phyloP scores from a whole-genome alignment of 2,888 invertebrate species.

The Trilocha varians region DNA sequence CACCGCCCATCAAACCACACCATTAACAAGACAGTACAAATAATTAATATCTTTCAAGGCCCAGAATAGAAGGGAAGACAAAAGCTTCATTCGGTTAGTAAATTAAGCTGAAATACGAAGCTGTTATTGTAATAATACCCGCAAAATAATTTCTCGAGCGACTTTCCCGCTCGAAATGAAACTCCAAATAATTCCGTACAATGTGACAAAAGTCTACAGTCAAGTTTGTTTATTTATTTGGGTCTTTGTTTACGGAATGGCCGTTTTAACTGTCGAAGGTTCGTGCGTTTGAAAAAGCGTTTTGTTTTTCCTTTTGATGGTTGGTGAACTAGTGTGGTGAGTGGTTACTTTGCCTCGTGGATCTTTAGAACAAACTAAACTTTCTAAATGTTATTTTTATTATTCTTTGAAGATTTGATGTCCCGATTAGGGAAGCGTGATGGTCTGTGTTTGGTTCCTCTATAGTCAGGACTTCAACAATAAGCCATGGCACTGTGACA shows the following conservation, averaged over 20 bases:
- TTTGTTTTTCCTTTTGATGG: too few species aligned
- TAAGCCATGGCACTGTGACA: too few species aligned
- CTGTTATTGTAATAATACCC: not conserved
- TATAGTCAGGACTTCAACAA: too few species aligned
- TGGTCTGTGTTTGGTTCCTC: too few species aligned
- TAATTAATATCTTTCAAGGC: not conserved
- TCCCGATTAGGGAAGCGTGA: too few species aligned
- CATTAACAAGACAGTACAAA: not conserved
- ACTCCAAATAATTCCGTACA: not conserved
- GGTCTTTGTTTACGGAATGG: not conserved
- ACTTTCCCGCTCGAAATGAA: not conserved
- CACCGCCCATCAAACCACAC: not conserved
- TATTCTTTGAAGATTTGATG: too few species aligned
- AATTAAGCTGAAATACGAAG: not conserved
- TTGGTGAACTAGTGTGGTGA: too few species aligned
- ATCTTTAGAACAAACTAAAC: too few species aligned
- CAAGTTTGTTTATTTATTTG: not conserved
- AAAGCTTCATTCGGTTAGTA: not conserved
- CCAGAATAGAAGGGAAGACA: not conserved
- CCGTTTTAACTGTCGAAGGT: too few species aligned
- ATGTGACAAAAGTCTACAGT: not conserved
- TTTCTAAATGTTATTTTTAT: too few species aligned
- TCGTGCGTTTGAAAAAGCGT: too few species aligned
- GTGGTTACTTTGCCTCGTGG: too few species aligned
- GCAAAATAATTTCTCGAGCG: not conserved